Base-by-base conservation (phyloP, 2,888 invertebrate species). In the Nemotelus pantherinus region DNA sequence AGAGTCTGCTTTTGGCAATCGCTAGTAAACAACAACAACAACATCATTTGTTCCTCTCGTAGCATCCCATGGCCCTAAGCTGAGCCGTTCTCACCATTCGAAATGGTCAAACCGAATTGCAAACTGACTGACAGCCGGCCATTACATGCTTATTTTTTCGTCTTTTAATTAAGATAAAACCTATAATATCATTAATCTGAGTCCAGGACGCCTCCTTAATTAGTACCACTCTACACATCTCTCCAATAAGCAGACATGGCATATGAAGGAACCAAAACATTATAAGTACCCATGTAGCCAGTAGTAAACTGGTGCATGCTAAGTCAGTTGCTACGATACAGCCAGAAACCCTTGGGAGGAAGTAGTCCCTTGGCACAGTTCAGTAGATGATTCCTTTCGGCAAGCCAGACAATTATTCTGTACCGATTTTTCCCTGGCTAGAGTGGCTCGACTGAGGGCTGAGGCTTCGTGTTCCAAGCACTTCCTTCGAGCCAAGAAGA, bases 131-230 rank as follows among this genome's bases (percentile, higher is more conserved):
- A 39, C 68, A 68, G 50, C 25, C 50, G 50, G 9, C 70, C 47
- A 70, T 70, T 55, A 70, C 70, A 70, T 70, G 53, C 41, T 70
- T 70, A 70, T 74, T 74, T 60, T 60, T 74, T 74, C 72, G 48
- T 60, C 76, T 76, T 76, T 76, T 76, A 76, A 76, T 76, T 76
- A 76, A 76, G 76, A 76, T 76, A 76, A 76, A 76, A 53, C 76
- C 64, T 50, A 65, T 65, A 65, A 75, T 53, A 76, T 50, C 64
- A 75, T 75, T 76, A 76, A 76, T 76, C 76, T 65, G 76, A n/a
- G 47, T 44, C 76, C 44, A 76, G 55, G 76, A 76, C 39, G 53
- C 39, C 63, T 65, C 76, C 55, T 50, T 76, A 65, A 76, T 76
- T 76, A 76, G 76, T 65, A 65, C 48, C 64, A 76, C 64, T 76